Percentiles rank a stretch among this genome's conserved stretches.
phyloP scores from a whole-genome alignment of 2,113 vertebrate genomes.

The Aspidoscelis tigris region DNA sequence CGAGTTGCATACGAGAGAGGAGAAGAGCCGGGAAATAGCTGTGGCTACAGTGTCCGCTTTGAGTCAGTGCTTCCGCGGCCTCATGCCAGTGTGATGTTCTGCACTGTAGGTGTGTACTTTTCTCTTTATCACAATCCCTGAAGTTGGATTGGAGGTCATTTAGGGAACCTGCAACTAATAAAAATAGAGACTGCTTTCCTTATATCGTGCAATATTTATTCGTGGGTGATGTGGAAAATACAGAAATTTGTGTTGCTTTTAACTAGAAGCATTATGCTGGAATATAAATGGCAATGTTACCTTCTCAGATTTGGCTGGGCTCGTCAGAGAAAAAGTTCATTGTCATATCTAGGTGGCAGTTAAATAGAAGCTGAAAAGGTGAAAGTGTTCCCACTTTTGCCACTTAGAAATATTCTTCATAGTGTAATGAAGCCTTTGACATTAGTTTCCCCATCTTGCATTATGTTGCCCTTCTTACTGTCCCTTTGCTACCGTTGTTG shows the following conservation, averaged over 20 bases:
- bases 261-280: neutral
- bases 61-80: conserved; percentile 94
- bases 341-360: neutral
- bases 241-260: neutral
- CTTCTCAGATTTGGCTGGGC: neutral
- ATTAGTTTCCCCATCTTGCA: neutral
- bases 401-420: neutral
- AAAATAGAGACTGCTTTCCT: neutral
- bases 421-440: neutral
- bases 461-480: neutral
- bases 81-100: conserved; percentile 93
- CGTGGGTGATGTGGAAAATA: neutral
- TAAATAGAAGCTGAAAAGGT: neutral
- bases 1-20: conserved; percentile 89
- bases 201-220: neutral
- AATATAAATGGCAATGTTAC: neutral
- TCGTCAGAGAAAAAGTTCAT: neutral
- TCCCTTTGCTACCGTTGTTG: neutral
- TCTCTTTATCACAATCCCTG: neutral
- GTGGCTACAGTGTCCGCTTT: conserved; percentile 96
- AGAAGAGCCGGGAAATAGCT: conserved; percentile 91
- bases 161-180: neutral
- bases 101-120: conserved; percentile 89
- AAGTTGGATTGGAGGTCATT: fast-evolving
- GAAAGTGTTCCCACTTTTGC: neutral